Base-by-base conservation (phyloP, 2,888 invertebrate species). In the Trichopria drosophilae region DNA sequence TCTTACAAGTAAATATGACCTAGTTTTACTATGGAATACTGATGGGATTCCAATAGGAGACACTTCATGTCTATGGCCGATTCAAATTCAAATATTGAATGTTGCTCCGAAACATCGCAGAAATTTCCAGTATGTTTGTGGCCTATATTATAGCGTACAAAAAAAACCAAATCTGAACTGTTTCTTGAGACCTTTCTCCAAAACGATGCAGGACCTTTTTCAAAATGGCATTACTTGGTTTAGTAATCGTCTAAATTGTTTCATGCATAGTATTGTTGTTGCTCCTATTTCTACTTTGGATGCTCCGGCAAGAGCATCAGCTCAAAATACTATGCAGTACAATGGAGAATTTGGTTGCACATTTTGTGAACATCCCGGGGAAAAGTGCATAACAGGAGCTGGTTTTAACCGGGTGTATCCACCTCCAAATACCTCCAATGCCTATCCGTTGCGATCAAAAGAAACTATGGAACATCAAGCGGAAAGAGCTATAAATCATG, bases 141-240 rank as follows among this genome's bases (percentile, higher is more conserved):
- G 53, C 19, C 9, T 49, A n/a, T 44, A 44, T 2, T 53, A 49
- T 24, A 42, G 37, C 16, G 20, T 4, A 10, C 9, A 19, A 2
- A 13, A 49, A 9, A 45, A 54, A 23, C 37, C 54, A 7, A 32
- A 24, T 23, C 41, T 46, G 34, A 40, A 22, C 4, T 40, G 20
- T 16, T 54, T 54, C 34, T 41, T 51, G 13, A 22, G 22, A 19
- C 46, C 46, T 9, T 54, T 54, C 42, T 9, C n/a, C n/a, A n/a
- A n/a, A n/a, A n/a, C n/a, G n/a, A n/a, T n/a, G n/a, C n/a, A n/a
- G n/a, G n/a, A n/a, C n/a, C n/a, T n/a, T n/a, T n/a, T n/a, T n/a
- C n/a, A n/a, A n/a, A n/a, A n/a, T n/a, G n/a, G n/a, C n/a, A n/a
- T 53, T 10, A 13, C 34, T 12, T 41, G 44, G 44, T 40, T 15